A percentile compares a stretch with the other conserved stretches of the same genome.
phyloP scores from a whole-genome alignment of 2,888 invertebrate genomes.

The Caenorhabditis sp. region DNA sequence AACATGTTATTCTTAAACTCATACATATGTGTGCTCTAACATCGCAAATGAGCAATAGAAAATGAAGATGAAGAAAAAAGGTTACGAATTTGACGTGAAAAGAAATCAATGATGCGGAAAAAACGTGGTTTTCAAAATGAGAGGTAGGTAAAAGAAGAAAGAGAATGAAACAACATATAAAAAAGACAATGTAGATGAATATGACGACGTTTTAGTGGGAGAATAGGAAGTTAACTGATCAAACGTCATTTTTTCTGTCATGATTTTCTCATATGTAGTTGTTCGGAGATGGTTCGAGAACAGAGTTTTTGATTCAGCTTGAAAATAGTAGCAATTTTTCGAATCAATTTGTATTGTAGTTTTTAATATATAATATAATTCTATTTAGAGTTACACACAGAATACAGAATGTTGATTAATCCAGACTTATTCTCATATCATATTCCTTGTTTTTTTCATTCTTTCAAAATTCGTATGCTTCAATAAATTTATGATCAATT shows the following conservation, averaged over 20 bases:
- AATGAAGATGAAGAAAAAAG: neutral
- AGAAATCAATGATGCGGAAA: neutral
- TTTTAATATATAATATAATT: no score
- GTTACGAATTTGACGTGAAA: neutral
- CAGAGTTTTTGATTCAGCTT: no score
- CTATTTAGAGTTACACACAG: no score
- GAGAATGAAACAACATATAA: neutral
- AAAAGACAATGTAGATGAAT: neutral
- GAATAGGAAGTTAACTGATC: neutral
- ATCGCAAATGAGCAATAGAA: neutral
- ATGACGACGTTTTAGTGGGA: neutral
- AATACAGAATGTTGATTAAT: no score
- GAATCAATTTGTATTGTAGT: no score
- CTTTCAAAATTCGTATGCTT: no score
- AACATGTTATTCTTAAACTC: neutral
- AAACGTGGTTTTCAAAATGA: neutral
- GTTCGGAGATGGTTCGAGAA: no score
- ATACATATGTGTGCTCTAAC: neutral
- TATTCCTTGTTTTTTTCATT: no score
- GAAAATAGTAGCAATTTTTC: no score
- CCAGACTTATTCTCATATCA: no score
- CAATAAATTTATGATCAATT: no score
- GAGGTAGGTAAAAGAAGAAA: neutral
- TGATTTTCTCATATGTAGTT: neutral
- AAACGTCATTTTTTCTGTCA: neutral